A percentile compares a stretch with the other conserved stretches of the same genome.
phyloP scores from a whole-genome alignment of 1,140 invertebrate genomes.

The Centruroides sculpturatus region DNA sequence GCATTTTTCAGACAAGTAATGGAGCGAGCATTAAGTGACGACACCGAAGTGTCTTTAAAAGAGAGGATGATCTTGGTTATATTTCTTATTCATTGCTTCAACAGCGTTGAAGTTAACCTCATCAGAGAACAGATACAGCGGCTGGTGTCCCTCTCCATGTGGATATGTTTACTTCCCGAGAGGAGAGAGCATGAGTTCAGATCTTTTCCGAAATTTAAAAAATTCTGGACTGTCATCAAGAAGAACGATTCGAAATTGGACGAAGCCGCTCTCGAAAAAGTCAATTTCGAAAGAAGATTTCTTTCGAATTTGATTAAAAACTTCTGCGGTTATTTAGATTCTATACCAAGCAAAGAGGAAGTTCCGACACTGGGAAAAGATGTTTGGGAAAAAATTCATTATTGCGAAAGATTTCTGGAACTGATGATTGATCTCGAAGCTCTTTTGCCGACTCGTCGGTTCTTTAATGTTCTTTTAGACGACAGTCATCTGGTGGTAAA shows the following conservation, averaged over 20 bases:
- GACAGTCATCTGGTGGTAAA: constrained; percentile 85
- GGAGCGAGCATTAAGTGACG: constrained; percentile 46
- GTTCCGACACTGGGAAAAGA: constrained; percentile 31
- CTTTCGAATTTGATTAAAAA: constrained; percentile 77
- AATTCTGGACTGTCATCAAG: constrained; percentile 79
- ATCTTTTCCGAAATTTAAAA: constrained; percentile 72
- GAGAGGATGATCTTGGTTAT: constrained; percentile 79
- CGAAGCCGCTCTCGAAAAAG: constrained; percentile 48
- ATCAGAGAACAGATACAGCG: constrained; percentile 83
- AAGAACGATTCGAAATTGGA: constrained; percentile 58
- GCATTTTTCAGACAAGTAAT: constrained; percentile 78
- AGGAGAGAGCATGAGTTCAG: constrained; percentile 73
- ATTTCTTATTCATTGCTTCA: constrained; percentile 92
- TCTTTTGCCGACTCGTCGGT: constrained; percentile 80
- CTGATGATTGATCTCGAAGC: constrained; percentile 93
- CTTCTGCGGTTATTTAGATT: constrained; percentile 69
- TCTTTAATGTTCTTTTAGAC: constrained; percentile 92
- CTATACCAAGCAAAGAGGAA: constrained; percentile 37
- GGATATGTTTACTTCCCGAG: constrained; percentile 71
- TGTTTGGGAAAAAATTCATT: constrained; percentile 48
- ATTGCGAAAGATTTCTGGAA: constrained; percentile 92
- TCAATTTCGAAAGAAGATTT: constrained; percentile 78
- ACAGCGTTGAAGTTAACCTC: constrained; percentile 64
- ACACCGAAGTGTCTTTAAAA: constrained; percentile 31
- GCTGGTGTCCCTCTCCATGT: constrained; percentile 84